Base-by-base conservation (phyloP, 1,140 invertebrate species). In the Drosophila lowei region DNA sequence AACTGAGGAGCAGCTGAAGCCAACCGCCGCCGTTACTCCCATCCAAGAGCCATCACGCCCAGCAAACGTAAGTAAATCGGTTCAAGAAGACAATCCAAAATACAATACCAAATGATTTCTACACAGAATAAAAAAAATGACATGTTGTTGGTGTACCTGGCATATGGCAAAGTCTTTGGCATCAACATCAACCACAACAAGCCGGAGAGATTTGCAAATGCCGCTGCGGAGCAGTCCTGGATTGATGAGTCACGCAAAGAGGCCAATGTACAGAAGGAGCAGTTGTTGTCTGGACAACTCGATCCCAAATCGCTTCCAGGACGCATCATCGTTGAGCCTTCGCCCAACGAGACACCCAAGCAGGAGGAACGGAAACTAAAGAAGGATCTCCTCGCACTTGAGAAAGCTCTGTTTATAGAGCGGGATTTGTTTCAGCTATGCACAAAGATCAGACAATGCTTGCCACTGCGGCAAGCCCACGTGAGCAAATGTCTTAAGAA, bases 171-270 rank as follows among this genome's bases (percentile, higher is more conserved):
- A 79, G 93, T 93, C 57, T 91, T 94, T 11, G 94, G 94, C 18
- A 93, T 95, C 42, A 93, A 94, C 61, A 79, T 93, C 5, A 92
- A 92, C 57, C 77, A 92, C 71, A 85, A 92, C 11, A 93, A 92
- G 48, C 92, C 92, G 6, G 88, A 91, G 15, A 76, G 67, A 0
- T 93, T 93, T 55, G 91, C 92, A 48, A 92, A 54, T 49, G 88
- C 94, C 6, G 92, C 92, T n/a, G 92, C 92, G 0, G 89, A 92
- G 23, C 63, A 93, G 1, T 92, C 93, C 34, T 95, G 95, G 94
- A 91, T 94, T 49, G 93, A 93, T 50, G 92, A 93, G 6, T 92
- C 92, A 0, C 93, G 93, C 1, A 91, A 92, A 11, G 94, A 95
- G 43, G 93, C 93, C 13, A 56, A 86, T 21, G 89, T 92, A 30